These are phyloP conservation scores for Prunella fulvescens DNA, from an alignment of 2,113 vertebrate genomes.

Conservation along the genomic window DNA sequence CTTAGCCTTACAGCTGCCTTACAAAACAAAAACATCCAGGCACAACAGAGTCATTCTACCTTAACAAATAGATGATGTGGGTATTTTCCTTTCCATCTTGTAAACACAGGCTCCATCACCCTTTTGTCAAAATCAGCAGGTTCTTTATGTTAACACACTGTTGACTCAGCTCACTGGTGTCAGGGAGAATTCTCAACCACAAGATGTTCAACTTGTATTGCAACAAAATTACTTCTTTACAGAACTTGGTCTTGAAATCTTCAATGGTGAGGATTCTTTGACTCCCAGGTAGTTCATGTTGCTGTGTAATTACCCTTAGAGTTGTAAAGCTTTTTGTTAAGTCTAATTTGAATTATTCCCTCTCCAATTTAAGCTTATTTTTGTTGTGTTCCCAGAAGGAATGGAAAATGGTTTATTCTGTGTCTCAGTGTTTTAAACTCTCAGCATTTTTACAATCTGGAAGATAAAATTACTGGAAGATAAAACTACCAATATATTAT, in stretches of 20 bases:
- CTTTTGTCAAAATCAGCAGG: not conserved
- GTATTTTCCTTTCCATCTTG: not conserved
- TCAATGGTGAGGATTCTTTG: not conserved
- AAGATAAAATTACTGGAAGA: not conserved
- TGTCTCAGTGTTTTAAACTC: not conserved
- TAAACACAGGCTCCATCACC: not conserved
- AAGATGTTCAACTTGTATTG: not conserved
- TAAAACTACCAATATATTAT: not conserved
- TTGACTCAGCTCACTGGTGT: not conserved
- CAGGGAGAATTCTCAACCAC: not conserved
- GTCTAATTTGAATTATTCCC: not conserved
- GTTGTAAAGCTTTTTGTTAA: not conserved
- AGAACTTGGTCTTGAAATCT: not conserved
- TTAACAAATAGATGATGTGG: not conserved
- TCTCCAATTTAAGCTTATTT: not conserved
- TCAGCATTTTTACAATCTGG: not conserved
- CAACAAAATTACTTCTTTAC: not conserved
- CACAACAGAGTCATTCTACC: not conserved
- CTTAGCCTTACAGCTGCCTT: constrained; percentile 13
- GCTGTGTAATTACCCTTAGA: not conserved
- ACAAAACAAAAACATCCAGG: not conserved
- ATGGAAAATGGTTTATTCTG: not conserved
- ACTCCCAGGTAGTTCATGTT: not conserved
- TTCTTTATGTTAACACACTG: fast-evolving
- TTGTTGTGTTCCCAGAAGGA: not conserved